phyloP scores from a whole-genome alignment of 2,888 invertebrate species.

The Eupithecia dodoneata region DNA sequence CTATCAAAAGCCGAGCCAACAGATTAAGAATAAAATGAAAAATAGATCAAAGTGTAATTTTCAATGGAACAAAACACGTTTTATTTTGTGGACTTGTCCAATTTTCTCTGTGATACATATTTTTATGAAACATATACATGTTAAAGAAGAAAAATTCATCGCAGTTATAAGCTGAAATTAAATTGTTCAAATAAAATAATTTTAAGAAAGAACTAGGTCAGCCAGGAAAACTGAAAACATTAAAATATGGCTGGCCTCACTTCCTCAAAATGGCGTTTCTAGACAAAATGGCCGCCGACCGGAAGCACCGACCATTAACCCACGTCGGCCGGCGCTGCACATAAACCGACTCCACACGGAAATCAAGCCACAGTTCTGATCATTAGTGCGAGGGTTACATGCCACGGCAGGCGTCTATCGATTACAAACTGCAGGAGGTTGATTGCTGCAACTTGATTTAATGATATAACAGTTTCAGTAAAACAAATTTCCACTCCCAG shows the following conservation, averaged over 20 bases:
- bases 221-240: neutral
- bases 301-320: slow-evolving; percentile 43
- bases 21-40: neutral
- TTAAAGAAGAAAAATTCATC: neutral
- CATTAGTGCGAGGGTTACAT: slow-evolving; percentile 2
- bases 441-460: neutral
- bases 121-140: neutral
- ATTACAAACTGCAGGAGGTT: neutral
- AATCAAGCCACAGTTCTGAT: slow-evolving; percentile 21
- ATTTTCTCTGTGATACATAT: neutral
- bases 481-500: neutral
- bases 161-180: neutral
- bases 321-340: slow-evolving; percentile 28
- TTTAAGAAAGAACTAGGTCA: slow-evolving; percentile 5
- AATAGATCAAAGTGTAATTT: neutral
- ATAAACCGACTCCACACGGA: slow-evolving; percentile 14
- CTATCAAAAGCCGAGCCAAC: slow-evolving; percentile 1
- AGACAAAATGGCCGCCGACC: slow-evolving; percentile 38
- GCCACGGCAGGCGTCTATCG: neutral
- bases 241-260: slow-evolving; percentile 5
- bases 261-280: slow-evolving; percentile 26
- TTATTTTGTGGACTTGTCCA: neutral
- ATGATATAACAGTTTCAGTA: neutral
- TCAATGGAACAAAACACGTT: neutral
- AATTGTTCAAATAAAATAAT: neutral